Evolutionary conservation across 2,113 vertebrate species (phyloP).

Genomic region (Chlorodrepanis virens): DNA sequence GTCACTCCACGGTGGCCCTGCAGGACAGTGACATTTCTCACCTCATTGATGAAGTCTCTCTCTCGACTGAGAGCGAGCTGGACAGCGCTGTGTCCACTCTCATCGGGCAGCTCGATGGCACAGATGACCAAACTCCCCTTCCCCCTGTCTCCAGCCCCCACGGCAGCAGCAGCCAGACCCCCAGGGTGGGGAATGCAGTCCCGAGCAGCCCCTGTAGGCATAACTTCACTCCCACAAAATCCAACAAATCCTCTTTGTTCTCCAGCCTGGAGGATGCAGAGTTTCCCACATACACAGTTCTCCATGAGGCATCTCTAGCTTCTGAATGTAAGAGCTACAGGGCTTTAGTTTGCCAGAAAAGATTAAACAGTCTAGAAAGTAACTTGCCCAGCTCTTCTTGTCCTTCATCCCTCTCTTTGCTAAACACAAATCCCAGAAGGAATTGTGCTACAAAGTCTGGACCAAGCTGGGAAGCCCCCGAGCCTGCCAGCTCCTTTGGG

Average conservation of each 20-base stretch:
- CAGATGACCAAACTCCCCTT: slow-evolving; percentile 61
- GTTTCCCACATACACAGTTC: slow-evolving; percentile 69
- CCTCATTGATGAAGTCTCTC: slow-evolving; percentile 87
- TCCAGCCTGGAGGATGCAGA: slow-evolving; percentile 79
- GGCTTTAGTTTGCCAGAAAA: slow-evolving; percentile 35
- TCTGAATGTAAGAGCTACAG: slow-evolving; percentile 62
- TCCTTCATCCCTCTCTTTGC: slow-evolving; percentile 51
- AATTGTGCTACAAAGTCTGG: slow-evolving; percentile 14
- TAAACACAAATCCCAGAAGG: slow-evolving; percentile 10
- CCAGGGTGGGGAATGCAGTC: background rate
- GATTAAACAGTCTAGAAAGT: background rate
- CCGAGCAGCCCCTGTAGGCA: background rate
- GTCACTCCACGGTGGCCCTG: slow-evolving; percentile 66
- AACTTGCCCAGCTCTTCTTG: slow-evolving; percentile 6
- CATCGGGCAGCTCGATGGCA: slow-evolving; percentile 82
- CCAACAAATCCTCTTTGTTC: slow-evolving; percentile 6
- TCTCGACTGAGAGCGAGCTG: slow-evolving; percentile 77
- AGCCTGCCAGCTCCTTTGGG: slow-evolving; percentile 1
- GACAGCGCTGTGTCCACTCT: slow-evolving; percentile 85
- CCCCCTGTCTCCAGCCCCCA: slow-evolving; percentile 12
- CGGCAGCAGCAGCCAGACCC: background rate
- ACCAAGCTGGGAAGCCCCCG: background rate
- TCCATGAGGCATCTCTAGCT: slow-evolving; percentile 74
- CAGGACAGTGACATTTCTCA: slow-evolving; percentile 87
- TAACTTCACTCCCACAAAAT: background rate